These are phyloP conservation scores for Drosophila falleni DNA, from an alignment of 2,888 invertebrate genomes.

Conservation along the genomic window DNA sequence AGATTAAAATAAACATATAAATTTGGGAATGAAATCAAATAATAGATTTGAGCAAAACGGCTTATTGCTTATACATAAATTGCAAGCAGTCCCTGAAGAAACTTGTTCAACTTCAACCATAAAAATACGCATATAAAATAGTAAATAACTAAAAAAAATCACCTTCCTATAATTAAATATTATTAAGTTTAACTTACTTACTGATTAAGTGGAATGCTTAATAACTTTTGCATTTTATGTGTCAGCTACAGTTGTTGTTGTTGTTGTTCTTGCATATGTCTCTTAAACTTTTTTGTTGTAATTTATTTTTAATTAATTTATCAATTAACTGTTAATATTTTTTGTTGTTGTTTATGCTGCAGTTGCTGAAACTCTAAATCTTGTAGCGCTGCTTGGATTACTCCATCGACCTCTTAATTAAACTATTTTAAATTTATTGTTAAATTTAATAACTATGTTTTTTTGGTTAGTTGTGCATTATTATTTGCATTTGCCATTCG, in stretches of 20 bases:
- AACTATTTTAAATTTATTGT: slow-evolving; percentile 47
- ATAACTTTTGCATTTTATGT: slow-evolving; percentile 61
- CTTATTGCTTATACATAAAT: slow-evolving; percentile 78
- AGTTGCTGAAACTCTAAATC: slow-evolving; percentile 78
- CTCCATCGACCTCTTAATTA: slow-evolving; percentile 37
- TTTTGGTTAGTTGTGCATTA: slow-evolving; percentile 69
- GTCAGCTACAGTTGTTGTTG: slow-evolving; percentile 66
- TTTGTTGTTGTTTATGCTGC: slow-evolving; percentile 56
- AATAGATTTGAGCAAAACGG: slow-evolving; percentile 70
- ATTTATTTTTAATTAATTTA: slow-evolving; percentile 30
- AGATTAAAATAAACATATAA: not conserved
- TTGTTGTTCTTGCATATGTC: slow-evolving; percentile 51
- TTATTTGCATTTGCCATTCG: slow-evolving; percentile 65
- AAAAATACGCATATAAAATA: slow-evolving; percentile 74
- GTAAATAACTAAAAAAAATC: slow-evolving; percentile 61
- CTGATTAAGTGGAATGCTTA: slow-evolving; percentile 60
- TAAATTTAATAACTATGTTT: slow-evolving; percentile 54
- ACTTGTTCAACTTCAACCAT: slow-evolving; percentile 66
- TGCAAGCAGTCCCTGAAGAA: slow-evolving; percentile 79
- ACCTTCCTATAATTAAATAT: slow-evolving; percentile 43
- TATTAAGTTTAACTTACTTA: slow-evolving; percentile 51
- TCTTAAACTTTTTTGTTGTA: slow-evolving; percentile 56
- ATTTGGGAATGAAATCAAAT: slow-evolving; percentile 5
- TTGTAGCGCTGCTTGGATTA: slow-evolving; percentile 69
- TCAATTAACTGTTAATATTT: slow-evolving; percentile 54